phyloP scores from a whole-genome alignment of 2,888 invertebrate species.

The Sepiola atlantica region DNA sequence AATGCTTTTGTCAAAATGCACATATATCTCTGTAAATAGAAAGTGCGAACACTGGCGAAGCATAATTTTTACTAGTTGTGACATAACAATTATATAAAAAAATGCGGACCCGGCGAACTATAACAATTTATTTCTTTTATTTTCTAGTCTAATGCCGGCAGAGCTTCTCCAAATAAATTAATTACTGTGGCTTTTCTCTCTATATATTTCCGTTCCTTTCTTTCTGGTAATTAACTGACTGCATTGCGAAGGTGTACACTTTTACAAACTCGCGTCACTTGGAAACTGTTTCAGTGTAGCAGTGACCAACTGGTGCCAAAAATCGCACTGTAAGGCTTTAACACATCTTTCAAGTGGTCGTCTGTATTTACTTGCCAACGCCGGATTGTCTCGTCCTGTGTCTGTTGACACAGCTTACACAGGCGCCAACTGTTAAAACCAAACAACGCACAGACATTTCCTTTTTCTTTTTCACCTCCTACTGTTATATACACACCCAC shows the following conservation, averaged over 20 bases:
- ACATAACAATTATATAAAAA: too few species aligned
- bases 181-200: not conserved
- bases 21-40: too few species aligned
- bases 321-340: not conserved
- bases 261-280: not conserved
- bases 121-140: not conserved
- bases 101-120: too few species aligned
- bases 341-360: not conserved
- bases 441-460: not conserved
- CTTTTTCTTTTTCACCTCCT: not conserved
- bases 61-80: too few species aligned
- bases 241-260: not conserved
- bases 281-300: not conserved
- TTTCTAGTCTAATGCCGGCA: not conserved
- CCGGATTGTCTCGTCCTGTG: not conserved
- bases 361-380: slow-evolving; percentile 5
- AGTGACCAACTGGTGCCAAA: not conserved
- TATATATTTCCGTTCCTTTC: not conserved
- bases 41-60: too few species aligned
- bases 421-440: not conserved
- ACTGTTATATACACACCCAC: not conserved
- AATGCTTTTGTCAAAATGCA: too few species aligned
- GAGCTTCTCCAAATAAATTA: not conserved
- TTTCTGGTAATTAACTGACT: not conserved
- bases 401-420: not conserved